Conservation (phyloP, 2,113 vertebrate genomes). For the Boleophthalmus pectinirostris region DNA sequence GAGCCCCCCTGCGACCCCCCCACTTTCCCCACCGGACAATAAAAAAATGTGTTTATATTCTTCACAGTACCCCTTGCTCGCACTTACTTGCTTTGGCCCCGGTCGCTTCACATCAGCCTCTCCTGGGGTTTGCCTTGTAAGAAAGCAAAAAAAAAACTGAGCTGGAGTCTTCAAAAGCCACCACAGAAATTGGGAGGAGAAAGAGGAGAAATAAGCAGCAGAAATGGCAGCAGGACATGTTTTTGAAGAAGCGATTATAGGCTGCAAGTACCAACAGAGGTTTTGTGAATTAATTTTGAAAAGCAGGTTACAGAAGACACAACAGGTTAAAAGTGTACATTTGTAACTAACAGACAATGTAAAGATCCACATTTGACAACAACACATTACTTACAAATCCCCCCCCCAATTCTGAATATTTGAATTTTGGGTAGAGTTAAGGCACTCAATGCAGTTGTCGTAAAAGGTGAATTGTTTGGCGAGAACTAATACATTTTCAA, state of each 20-base stretch:
- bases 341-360: background rate
- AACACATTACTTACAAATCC: background rate
- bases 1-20: conserved; percentile 58
- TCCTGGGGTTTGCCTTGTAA: conserved; percentile 75
- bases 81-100: conserved; percentile 50
- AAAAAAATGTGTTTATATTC: conserved; percentile 87
- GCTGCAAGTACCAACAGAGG: too few relatives aligned
- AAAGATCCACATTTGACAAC: background rate
- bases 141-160: conserved; percentile 44
- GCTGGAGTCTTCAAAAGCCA: conserved; percentile 62
- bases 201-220: conserved; percentile 40
- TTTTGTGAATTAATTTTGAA: background rate
- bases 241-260: conserved; percentile 64
- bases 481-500: too few relatives aligned
- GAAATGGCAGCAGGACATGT: conserved; percentile 53
- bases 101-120: conserved; percentile 79
- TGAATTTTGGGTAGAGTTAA: too few relatives aligned
- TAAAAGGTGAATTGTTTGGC: too few relatives aligned
- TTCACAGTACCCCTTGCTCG: conserved; percentile 71
- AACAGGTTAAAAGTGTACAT: background rate
- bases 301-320: background rate
- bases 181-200: conserved; percentile 51
- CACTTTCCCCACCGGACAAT: conserved; percentile 81
- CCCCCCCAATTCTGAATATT: background rate
- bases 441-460: too few relatives aligned